Conservation (phyloP, 2,113 vertebrate species). For the Aptenodytes forsteri region DNA sequence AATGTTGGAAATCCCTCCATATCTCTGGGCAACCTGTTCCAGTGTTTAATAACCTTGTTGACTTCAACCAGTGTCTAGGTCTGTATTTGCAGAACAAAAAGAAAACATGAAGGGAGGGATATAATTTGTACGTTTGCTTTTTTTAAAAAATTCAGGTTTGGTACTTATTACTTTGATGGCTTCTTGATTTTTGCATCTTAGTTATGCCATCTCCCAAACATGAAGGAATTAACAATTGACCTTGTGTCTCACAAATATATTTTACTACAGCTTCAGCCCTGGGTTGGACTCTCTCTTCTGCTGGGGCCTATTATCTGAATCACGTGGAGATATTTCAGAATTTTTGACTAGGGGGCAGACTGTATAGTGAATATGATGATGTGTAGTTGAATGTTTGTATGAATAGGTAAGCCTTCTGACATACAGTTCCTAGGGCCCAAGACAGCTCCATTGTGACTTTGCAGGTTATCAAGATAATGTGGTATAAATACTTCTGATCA, state of each 20-base stretch:
- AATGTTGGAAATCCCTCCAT: not conserved
- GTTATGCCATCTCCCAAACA: not conserved
- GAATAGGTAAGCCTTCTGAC: not conserved
- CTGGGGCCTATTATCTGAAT: not conserved
- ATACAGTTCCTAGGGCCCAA: not conserved
- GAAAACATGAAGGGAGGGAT: not conserved
- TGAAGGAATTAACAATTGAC: not conserved
- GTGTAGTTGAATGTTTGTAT: not conserved
- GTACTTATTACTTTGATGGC: not conserved
- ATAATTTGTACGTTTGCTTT: not conserved
- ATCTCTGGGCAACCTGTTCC: not conserved
- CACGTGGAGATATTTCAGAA: not conserved
- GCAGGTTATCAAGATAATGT: not conserved
- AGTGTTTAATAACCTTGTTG: not conserved
- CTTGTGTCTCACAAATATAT: not conserved
- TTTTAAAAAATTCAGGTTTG: not conserved
- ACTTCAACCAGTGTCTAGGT: not conserved
- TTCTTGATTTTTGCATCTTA: not conserved
- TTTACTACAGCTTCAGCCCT: not conserved
- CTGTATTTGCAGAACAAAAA: not conserved
- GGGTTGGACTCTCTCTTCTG: not conserved
- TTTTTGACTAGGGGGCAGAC: not conserved
- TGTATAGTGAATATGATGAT: too few species aligned
- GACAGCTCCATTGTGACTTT: not conserved
- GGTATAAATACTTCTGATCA: not conserved